Evolutionary conservation across 2,797 vertebrate genomes (phyloP).

Genomic region (Odontamblyopus lacepedii): DNA sequence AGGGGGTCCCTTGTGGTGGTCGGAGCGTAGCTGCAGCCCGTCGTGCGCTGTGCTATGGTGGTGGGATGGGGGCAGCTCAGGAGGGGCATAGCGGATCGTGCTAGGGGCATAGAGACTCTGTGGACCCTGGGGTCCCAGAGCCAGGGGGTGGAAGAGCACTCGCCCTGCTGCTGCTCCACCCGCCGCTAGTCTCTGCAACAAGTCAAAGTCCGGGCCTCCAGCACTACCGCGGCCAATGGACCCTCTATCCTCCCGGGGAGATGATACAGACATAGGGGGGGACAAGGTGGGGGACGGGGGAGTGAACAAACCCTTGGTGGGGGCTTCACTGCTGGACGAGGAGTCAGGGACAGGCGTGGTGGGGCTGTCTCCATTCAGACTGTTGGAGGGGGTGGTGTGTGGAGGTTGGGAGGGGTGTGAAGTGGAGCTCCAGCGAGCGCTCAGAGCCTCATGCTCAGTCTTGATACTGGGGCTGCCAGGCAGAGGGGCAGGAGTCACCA

Average conservation of each 20-base stretch:
- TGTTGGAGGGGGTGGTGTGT: slow-evolving; percentile 71
- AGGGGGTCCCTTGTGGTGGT: slow-evolving; percentile 78
- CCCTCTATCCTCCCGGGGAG: slow-evolving; percentile 75
- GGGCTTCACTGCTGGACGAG: slow-evolving; percentile 73
- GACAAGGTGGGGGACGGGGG: slow-evolving; percentile 77
- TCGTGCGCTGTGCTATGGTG: slow-evolving; percentile 67
- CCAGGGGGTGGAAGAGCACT: slow-evolving; percentile 83
- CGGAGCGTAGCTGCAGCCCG: slow-evolving; percentile 76
- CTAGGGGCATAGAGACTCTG: slow-evolving; percentile 87
- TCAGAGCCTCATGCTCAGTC: slow-evolving; percentile 76
- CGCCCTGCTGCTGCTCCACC: slow-evolving; percentile 77
- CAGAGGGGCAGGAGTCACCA: slow-evolving; percentile 62
- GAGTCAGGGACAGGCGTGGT: slow-evolving; percentile 76
- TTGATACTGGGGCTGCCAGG: slow-evolving; percentile 76
- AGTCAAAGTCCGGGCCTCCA: slow-evolving; percentile 74
- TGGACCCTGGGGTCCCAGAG: slow-evolving; percentile 79
- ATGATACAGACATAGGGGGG: slow-evolving; percentile 78
- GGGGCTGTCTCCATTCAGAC: slow-evolving; percentile 77
- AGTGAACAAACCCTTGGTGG: slow-evolving; percentile 74
- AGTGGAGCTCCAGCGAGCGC: slow-evolving; percentile 61
- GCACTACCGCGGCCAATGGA: slow-evolving; percentile 57
- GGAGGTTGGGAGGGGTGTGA: slow-evolving; percentile 58
- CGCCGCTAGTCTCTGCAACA: slow-evolving; percentile 81
- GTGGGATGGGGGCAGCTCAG: slow-evolving; percentile 82
- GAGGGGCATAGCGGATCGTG: slow-evolving; percentile 88